Evolutionary conservation across 2,113 vertebrate genomes (phyloP), one percentile per base, ranked within the genome.

Genomic region (Pelvicachromis taeniatus): DNA sequence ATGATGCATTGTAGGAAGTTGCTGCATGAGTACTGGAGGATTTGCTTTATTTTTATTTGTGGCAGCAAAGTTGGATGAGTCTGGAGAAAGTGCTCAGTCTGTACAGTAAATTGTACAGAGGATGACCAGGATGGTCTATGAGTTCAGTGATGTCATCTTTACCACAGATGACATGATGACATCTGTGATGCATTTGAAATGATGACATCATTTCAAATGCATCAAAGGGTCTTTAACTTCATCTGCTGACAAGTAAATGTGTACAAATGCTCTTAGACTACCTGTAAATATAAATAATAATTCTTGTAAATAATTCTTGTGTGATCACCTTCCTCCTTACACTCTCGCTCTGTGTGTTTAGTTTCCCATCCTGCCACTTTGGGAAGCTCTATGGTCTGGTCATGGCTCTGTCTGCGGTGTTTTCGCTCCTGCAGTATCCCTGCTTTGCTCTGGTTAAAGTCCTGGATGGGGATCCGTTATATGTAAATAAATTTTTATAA

Each of bases 341-440:
- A 29, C 13, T 61, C 9, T 68, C 14, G 3, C 78, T 11, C 26
- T 61, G 29, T 86, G 23, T 70, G 42, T 65, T 52, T 87, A 99
- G 98, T 13, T 99, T 99, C 79, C 98, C 98, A 1, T 58, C 91
- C 0, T 92, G 95, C 82, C 97, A 99, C 88, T 99, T 98, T 3
- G 98, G 98, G 83, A 99, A 99, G 94, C 94, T 99, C 26, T 98
- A 95, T 0, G 97, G 98, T 54, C 82, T 97, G 77, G 58, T 96
- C 85, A 96, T 98, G 98, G 94, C 96, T 2, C 91, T 99, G 86
- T 98, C 97, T 0, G 98, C 97, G 0, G 38, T 97, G 17, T 92
- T 98, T 59, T 96, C 97, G 1, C 56, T 98, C 77, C 91, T 99
- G 29, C 98, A 99, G 93, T 99, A 98, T 85, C 96, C 97, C 68